Evolutionary conservation across 2,888 invertebrate genomes (phyloP).

Genomic region (Cephus pulcher): DNA sequence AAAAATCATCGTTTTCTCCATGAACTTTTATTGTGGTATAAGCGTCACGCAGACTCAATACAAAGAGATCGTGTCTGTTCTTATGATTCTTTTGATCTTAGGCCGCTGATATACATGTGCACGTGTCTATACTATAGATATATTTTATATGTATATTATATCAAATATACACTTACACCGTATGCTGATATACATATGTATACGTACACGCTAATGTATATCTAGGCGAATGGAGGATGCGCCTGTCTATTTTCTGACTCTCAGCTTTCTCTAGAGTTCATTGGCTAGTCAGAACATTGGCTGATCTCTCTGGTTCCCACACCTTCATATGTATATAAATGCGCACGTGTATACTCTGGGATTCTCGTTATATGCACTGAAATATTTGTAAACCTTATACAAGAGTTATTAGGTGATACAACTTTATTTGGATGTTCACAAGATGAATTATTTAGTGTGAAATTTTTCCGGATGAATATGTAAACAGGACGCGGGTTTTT

Average conservation of each 20-base stretch:
- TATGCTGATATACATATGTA: background rate
- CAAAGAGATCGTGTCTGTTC: background rate
- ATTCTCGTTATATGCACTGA: background rate
- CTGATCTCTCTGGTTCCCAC: constrained; percentile 5
- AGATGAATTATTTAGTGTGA: background rate
- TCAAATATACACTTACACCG: background rate
- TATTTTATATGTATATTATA: background rate
- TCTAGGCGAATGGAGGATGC: background rate
- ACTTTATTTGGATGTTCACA: background rate
- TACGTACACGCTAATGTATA: background rate
- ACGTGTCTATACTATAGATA: background rate
- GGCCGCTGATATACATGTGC: background rate
- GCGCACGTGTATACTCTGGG: background rate
- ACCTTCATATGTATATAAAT: background rate
- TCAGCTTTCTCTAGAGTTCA: constrained; percentile 1
- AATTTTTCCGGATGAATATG: background rate
- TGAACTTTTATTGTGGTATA: background rate
- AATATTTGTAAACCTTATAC: background rate
- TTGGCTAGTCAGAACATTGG: background rate
- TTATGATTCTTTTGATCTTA: background rate
- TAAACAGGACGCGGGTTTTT: background rate
- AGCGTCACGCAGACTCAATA: background rate
- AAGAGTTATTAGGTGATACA: background rate
- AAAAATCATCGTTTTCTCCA: background rate
- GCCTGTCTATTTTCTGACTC: background rate